phyloP scores from a whole-genome alignment of 2,797 vertebrate genomes.

The Chelonia mydas region DNA sequence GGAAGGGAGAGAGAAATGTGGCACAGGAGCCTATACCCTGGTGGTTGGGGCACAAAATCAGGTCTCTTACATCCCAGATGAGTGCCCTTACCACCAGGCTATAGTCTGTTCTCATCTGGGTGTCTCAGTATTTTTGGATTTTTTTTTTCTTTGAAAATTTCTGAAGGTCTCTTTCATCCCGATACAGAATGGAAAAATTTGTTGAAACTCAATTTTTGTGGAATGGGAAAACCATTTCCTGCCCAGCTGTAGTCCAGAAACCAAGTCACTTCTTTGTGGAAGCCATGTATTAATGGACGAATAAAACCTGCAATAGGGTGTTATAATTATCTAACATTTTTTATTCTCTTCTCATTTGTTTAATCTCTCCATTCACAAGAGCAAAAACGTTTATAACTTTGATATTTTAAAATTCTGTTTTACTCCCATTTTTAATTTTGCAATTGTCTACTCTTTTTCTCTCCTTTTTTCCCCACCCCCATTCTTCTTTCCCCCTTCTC shows the following conservation, averaged over 20 bases:
- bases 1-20: not conserved
- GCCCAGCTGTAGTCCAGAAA: not conserved
- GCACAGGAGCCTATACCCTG: not conserved
- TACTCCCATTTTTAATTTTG: not conserved
- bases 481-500: not conserved
- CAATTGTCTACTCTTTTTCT: not conserved
- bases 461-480: not conserved
- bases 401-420: not conserved
- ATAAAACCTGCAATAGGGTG: not conserved
- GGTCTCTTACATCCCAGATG: not conserved
- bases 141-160: not conserved
- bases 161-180: not conserved
- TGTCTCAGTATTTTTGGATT: not conserved
- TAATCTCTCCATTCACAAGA: not conserved
- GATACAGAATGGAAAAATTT: not conserved
- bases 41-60: not conserved
- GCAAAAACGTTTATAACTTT: not conserved
- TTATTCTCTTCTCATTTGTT: not conserved
- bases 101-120: not conserved
- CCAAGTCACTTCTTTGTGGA: not conserved
- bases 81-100: not conserved
- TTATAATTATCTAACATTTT: not conserved
- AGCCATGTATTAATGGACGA: not conserved
- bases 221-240: not conserved
- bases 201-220: not conserved